These are phyloP conservation scores for Pedetes capensis DNA, from an alignment of 2,113 vertebrate species.

Conservation along the genomic window DNA sequence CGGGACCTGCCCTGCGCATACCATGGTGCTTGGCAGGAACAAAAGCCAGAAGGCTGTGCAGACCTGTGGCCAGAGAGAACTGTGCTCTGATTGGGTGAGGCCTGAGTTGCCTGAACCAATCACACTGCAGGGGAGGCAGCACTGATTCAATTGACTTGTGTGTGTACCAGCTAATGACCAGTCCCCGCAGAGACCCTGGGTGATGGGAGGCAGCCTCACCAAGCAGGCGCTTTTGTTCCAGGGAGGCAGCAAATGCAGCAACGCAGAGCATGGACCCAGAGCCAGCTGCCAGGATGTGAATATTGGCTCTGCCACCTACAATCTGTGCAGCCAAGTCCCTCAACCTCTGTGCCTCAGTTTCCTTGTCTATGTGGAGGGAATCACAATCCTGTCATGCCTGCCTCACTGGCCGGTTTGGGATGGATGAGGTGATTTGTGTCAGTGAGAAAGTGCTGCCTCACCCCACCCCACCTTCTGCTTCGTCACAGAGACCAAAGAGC, in stretches of 20 bases:
- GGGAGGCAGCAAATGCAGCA: neutral
- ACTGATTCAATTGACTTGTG: fast-evolving
- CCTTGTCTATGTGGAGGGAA: neutral
- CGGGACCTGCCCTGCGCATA: neutral
- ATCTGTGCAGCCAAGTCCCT: neutral
- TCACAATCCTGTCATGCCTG: neutral
- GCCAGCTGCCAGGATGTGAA: neutral
- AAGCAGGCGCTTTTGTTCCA: neutral
- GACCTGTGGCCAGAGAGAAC: neutral
- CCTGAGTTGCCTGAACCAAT: neutral
- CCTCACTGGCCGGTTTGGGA: too few relatives aligned
- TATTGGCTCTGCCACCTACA: neutral
- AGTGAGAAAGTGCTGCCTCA: neutral
- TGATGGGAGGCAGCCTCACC: neutral
- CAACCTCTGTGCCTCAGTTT: neutral
- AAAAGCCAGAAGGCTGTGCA: fast-evolving
- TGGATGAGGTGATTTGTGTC: too few relatives aligned
- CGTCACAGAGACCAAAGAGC: neutral
- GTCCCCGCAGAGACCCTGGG: fast-evolving
- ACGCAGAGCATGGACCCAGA: neutral
- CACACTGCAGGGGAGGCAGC: neutral
- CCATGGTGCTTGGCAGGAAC: neutral
- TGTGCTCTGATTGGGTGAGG: neutral
- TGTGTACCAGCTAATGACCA: neutral
- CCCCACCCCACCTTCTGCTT: too few relatives aligned